These are phyloP conservation scores for Anisognathus igniventris DNA, from an alignment of 2,797 vertebrate species.

Conservation along the genomic window DNA sequence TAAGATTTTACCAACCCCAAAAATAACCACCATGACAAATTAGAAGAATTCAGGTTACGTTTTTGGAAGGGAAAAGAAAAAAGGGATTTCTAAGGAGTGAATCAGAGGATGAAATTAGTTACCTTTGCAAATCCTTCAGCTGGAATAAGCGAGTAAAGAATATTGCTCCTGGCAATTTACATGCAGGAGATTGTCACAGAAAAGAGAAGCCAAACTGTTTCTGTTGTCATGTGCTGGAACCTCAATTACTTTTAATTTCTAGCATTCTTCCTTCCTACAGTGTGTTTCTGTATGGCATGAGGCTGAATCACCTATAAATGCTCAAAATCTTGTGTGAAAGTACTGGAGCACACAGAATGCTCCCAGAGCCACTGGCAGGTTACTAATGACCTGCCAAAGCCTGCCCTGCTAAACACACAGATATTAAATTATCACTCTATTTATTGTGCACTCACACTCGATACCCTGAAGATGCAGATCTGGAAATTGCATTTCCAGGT, in stretches of 20 bases:
- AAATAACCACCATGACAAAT: conserved; percentile 43
- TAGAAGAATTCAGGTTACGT: conserved; percentile 6
- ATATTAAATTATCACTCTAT: conserved; percentile 15
- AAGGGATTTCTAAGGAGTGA: conserved; percentile 26
- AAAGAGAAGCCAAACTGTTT: conserved; percentile 25
- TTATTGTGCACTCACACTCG: not conserved
- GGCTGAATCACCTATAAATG: not conserved
- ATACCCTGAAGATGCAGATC: not conserved
- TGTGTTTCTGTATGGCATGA: not conserved
- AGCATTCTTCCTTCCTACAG: conserved; percentile 18
- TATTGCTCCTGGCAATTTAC: conserved; percentile 26
- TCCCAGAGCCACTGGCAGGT: not conserved
- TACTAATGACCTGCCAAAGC: conserved; percentile 1
- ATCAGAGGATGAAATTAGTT: conserved; percentile 52
- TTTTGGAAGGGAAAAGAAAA: not conserved
- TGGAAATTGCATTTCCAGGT: conserved; percentile 21
- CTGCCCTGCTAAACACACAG: not conserved
- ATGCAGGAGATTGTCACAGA: not conserved
- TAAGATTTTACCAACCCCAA: not conserved
- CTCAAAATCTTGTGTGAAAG: not conserved
- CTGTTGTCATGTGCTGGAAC: conserved; percentile 16
- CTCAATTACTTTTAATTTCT: conserved; percentile 42
- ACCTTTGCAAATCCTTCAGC: conserved; percentile 39
- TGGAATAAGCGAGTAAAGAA: conserved; percentile 24
- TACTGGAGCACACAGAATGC: not conserved